These are phyloP conservation scores for Lutra lutra DNA, from an alignment of 2,797 vertebrate genomes.

Conservation along the genomic window DNA sequence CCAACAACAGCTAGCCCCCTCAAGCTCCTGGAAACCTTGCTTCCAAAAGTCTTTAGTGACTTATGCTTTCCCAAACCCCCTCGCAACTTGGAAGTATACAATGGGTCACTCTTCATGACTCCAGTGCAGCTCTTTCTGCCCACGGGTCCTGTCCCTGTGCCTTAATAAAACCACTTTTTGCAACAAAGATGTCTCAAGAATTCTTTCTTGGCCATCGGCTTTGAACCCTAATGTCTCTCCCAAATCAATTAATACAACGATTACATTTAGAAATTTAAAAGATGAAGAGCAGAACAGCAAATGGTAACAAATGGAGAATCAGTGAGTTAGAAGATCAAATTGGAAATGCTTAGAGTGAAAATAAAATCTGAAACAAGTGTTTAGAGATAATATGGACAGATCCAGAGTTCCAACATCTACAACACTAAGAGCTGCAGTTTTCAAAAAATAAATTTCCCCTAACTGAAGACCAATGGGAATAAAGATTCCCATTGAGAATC, in stretches of 20 bases:
- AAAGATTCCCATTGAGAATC: too few species aligned
- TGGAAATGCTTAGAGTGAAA: not conserved
- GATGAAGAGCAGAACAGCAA: not conserved
- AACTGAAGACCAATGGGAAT: not conserved
- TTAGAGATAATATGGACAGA: not conserved
- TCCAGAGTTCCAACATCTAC: not conserved
- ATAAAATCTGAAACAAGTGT: constrained; percentile 28
- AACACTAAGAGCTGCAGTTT: not conserved
- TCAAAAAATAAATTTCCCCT: constrained; percentile 16
- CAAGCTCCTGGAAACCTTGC: not conserved
- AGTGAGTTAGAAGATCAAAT: constrained; percentile 35
- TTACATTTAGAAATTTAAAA: constrained; percentile 41
- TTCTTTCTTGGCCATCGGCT: not conserved
- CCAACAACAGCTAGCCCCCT: not conserved
- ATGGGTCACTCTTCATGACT: not conserved
- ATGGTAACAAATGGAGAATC: constrained; percentile 13
- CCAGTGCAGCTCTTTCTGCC: not conserved
- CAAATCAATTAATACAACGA: not conserved
- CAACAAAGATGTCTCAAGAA: not conserved
- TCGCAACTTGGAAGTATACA: not conserved
- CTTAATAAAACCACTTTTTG: not conserved
- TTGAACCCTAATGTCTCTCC: not conserved
- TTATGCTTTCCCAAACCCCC: not conserved
- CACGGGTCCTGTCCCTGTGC: not conserved
- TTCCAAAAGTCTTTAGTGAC: not conserved